Evolutionary conservation across 2,113 vertebrate species (phyloP), one percentile per base, ranked within the genome.

Genomic region (Okapia johnstoni): DNA sequence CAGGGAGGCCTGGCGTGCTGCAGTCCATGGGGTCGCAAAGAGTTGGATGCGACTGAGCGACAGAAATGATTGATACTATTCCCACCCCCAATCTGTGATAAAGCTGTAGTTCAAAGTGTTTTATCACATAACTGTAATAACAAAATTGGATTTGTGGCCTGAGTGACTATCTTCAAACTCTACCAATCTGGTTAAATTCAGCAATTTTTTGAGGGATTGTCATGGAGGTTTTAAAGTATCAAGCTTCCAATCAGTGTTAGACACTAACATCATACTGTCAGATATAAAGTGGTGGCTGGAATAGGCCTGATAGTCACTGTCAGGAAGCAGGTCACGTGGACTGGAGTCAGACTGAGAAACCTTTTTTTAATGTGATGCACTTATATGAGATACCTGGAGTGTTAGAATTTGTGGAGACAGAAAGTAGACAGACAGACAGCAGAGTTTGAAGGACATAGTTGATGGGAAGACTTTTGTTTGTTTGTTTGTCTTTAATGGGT

Each of bases 21-120:
- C 33, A 66, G 7, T 66, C 61, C 33, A 66, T 10, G 16, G 61
- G 4, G 17, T 19, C 2, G 0, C 16, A 66, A 66, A n/a, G 61
- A 66, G 16, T 19, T 66, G 61, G 16, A 66, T 1, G 0, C 0
- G 1, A 66, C 16, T 5, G 61, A 66, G 33, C 2, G 33, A n/a
- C 16, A n/a, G 61, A 66, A 66, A 66, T n/a, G 61, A n/a, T 17
- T 66, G 16, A 66, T n/a, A 19, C 3, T n/a, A n/a, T n/a, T 66
- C 33, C 16, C 33, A 2, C 61, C 7, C 54, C 19, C 19, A 21
- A 17, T 55, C 54, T n/a, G 33, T 66, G 61, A 66, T n/a, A 66
- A 66, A 66, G 2, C 33, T 66, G 33, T 16, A 66, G 16, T 19
- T 66, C 33, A 66, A n/a, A n/a, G 33, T 66, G 61, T 2, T n/a